These are phyloP conservation scores for Philopedon plagiatum DNA, from an alignment of 2,888 invertebrate species.

Conservation along the genomic window DNA sequence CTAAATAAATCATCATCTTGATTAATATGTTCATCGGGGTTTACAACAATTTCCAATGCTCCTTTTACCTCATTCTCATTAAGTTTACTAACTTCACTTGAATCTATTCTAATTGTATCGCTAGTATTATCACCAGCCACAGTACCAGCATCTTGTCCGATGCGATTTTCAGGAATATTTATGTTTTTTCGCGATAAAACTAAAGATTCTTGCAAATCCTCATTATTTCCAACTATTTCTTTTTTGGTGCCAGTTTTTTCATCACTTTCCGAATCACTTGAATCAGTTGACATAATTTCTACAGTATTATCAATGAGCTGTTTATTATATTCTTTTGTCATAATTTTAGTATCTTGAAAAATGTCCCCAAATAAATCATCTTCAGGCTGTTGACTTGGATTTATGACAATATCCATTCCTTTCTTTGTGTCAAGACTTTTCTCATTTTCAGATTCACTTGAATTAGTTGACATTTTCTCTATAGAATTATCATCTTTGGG, in stretches of 20 bases:
- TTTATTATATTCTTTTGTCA: too few relatives aligned
- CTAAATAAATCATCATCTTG: constrained; percentile 77
- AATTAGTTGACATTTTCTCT: constrained; percentile 47
- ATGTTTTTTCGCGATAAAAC: background rate
- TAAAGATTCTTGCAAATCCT: background rate
- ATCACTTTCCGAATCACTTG: too few relatives aligned
- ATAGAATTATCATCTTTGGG: constrained; percentile 5
- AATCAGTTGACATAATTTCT: too few relatives aligned
- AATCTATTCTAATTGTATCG: background rate
- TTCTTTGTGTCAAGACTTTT: constrained; percentile 21
- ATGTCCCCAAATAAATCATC: constrained; percentile 83
- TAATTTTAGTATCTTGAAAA: constrained; percentile 68
- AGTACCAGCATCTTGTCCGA: constrained; percentile 74
- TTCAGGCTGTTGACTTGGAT: constrained; percentile 67
- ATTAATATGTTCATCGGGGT: constrained; percentile 67
- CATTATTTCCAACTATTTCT: background rate
- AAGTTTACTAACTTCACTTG: background rate
- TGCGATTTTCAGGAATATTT: constrained; percentile 68
- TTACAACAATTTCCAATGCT: constrained; percentile 65
- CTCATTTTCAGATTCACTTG: constrained; percentile 35
- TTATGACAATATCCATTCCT: constrained; percentile 64
- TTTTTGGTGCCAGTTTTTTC: background rate
- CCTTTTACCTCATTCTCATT: constrained; percentile 14
- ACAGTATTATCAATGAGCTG: too few relatives aligned
- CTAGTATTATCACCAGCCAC: constrained; percentile 66